Conservation (phyloP, 2,797 vertebrate genomes). For the Tapera naevia region DNA sequence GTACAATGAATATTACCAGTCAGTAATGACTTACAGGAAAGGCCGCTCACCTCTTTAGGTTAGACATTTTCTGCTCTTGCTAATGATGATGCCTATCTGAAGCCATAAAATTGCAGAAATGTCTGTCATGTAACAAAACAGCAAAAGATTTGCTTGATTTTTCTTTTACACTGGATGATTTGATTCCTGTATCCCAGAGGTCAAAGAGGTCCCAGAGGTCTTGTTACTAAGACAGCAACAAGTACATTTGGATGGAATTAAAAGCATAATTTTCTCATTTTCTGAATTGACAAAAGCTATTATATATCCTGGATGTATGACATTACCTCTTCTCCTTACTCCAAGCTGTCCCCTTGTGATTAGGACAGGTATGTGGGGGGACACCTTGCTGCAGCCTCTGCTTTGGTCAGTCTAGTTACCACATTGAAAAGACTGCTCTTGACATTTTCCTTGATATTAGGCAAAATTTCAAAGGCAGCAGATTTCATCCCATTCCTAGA, state of each 20-base stretch:
- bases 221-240: neutral
- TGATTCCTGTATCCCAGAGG: neutral
- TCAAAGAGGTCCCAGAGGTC: too few species aligned
- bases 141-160: neutral
- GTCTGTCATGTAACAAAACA: neutral
- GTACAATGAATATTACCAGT: accelerated
- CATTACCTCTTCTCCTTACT: neutral
- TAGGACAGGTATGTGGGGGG: neutral
- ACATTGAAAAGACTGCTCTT: neutral
- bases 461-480: neutral
- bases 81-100: neutral
- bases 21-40: neutral
- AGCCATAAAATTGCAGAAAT: neutral
- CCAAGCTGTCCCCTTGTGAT: neutral
- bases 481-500: neutral
- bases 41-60: neutral
- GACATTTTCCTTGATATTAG: neutral
- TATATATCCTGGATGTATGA: neutral
- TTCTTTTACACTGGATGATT: neutral
- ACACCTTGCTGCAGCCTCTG: neutral
- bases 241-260: neutral
- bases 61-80: neutral
- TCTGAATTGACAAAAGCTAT: neutral
- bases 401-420: neutral
- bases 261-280: neutral